A percentile compares a stretch with the other conserved stretches of the same genome.
Evolutionary conservation across 2,888 invertebrate genomes (phyloP).

Genomic region (Laothoe populi): DNA sequence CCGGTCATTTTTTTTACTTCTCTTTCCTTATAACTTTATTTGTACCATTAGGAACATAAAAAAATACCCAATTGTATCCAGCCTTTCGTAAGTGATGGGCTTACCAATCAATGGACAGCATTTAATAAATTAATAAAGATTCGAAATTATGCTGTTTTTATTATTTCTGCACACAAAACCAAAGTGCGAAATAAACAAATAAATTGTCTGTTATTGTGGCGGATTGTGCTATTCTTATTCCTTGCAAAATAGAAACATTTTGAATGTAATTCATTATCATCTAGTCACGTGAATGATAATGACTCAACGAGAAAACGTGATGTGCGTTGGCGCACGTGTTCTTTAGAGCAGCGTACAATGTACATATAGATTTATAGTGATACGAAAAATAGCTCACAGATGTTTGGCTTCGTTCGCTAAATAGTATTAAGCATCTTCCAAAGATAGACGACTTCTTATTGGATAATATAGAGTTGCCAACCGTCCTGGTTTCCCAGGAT

Average conservation of each 20-base stretch:
- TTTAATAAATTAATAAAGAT: too few relatives aligned
- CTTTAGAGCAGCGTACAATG: background rate
- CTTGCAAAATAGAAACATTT: conserved; percentile 24
- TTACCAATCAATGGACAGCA: too few relatives aligned
- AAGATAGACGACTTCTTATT: background rate
- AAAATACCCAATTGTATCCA: too few relatives aligned
- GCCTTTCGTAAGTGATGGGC: too few relatives aligned
- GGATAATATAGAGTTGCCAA: too few relatives aligned
- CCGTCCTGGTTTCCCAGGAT: too few relatives aligned
- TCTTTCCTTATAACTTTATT: too few relatives aligned
- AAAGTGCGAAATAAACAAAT: background rate
- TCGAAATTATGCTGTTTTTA: too few relatives aligned
- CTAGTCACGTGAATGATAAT: conserved; percentile 23
- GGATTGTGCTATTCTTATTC: background rate
- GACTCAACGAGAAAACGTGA: conserved; percentile 6
- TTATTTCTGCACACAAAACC: background rate
- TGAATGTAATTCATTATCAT: conserved; percentile 16
- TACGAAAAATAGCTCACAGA: conserved; percentile 4
- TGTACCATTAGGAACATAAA: too few relatives aligned
- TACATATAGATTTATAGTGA: background rate
- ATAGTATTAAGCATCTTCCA: background rate
- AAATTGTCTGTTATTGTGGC: background rate
- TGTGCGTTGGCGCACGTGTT: conserved; percentile 15
- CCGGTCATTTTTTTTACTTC: too few relatives aligned
- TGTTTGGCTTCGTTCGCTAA: conserved; percentile 7